Conservation (phyloP, 2,113 vertebrate genomes). For the Cyprinodon variegatus region DNA sequence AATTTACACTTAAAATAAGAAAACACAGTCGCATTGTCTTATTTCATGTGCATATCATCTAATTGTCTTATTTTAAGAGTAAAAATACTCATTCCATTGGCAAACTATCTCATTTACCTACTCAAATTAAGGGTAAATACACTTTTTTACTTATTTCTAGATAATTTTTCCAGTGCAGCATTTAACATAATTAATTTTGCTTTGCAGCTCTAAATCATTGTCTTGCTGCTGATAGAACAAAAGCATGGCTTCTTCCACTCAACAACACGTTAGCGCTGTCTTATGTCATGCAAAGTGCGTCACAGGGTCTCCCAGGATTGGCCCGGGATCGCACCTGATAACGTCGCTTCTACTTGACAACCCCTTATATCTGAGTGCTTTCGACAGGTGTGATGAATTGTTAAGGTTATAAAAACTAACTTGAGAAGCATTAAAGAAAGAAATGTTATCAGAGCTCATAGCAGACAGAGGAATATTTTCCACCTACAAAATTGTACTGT, state of each 20-base stretch:
- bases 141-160: no score
- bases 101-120: no score
- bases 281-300: conserved; percentile 69
- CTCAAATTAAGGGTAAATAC: no score
- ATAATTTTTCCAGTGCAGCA: neutral
- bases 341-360: conserved; percentile 46
- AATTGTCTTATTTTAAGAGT: no score
- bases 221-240: conserved; percentile 22
- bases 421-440: conserved; percentile 6
- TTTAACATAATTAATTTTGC: conserved; percentile 6
- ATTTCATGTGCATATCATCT: no score
- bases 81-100: no score
- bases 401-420: conserved; percentile 11
- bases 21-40: no score
- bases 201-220: conserved; percentile 14
- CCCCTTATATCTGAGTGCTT: conserved; percentile 19
- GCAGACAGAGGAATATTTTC: conserved; percentile 48
- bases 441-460: conserved; percentile 20
- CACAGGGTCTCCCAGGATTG: conserved; percentile 73
- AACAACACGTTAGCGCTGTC: conserved; percentile 55
- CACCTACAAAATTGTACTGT: conserved; percentile 50
- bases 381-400: neutral
- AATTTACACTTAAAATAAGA: no score
- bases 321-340: conserved; percentile 65
- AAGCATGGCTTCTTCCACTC: conserved; percentile 29